Percentiles rank a stretch among this genome's conserved stretches.
These are phyloP conservation scores for Peromyscus californicus DNA, from an alignment of 2,113 vertebrate species.

Conservation along the genomic window DNA sequence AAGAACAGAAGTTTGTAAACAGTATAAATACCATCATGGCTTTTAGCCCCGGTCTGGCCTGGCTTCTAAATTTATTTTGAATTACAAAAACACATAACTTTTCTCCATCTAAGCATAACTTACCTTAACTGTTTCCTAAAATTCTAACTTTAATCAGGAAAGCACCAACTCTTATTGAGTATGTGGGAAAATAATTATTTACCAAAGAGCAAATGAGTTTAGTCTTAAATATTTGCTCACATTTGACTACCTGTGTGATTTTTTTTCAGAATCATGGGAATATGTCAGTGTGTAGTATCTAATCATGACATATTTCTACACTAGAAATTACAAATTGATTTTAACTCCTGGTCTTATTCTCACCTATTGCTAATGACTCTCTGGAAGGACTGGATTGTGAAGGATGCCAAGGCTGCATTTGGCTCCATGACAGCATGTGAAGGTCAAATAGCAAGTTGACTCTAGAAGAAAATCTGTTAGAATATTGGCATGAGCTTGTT, in stretches of 20 bases:
- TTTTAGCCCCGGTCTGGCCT: conserved; percentile 86
- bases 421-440: neutral
- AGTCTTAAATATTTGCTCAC: conserved; percentile 67
- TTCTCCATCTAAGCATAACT: conserved; percentile 79
- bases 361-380: neutral
- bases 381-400: neutral
- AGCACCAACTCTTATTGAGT: conserved; percentile 66
- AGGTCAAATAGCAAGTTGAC: neutral
- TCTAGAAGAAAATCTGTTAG: neutral
- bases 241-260: neutral
- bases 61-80: conserved; percentile 83
- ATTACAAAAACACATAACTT: conserved; percentile 84
- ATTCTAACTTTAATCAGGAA: conserved; percentile 71
- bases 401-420: neutral
- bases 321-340: neutral
- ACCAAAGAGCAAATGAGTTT: conserved; percentile 74
- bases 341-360: neutral
- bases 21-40: conserved; percentile 85
- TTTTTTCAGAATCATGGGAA: neutral
- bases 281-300: neutral
- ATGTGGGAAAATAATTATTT: conserved; percentile 66
- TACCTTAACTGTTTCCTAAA: conserved; percentile 80
- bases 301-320: neutral
- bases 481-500: neutral
- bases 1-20: conserved; percentile 88